A percentile compares a stretch with the other conserved stretches of the same genome.
Evolutionary conservation across 1,140 invertebrate genomes (phyloP).

Genomic region (Cherax destructor): DNA sequence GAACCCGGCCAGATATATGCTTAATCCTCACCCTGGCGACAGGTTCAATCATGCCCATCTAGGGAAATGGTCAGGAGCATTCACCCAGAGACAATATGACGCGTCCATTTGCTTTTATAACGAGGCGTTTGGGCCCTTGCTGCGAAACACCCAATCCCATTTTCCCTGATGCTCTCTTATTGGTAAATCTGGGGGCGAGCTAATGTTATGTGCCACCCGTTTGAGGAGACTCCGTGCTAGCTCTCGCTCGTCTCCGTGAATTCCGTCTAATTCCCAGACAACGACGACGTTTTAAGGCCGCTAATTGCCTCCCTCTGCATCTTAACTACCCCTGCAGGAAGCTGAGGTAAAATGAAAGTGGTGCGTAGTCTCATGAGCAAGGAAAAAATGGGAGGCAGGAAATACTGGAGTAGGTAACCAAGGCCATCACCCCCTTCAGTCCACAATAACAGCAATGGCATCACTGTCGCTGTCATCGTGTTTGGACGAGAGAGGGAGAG

Average conservation of each 20-base stretch:
- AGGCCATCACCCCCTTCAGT: conserved; percentile 15
- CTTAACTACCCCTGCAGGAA: not conserved
- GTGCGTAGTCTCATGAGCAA: not conserved
- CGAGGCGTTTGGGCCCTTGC: conserved; percentile 24
- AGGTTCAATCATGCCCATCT: conserved; percentile 31
- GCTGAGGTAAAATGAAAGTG: not conserved
- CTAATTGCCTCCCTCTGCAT: no score
- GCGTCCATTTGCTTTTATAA: not conserved
- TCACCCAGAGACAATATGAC: conserved; percentile 19
- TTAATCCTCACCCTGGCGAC: conserved; percentile 15
- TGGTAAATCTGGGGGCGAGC: conserved; percentile 68
- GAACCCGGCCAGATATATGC: conserved; percentile 15
- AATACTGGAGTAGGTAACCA: not conserved
- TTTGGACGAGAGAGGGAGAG: not conserved
- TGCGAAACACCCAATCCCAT: conserved; percentile 62
- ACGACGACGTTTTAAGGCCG: not conserved
- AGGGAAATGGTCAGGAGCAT: conserved; percentile 3
- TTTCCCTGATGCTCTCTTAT: conserved; percentile 68
- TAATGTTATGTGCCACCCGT: conserved; percentile 69
- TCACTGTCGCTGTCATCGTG: conserved; percentile 54
- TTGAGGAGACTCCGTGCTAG: conserved; percentile 49
- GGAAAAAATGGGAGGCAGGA: not conserved
- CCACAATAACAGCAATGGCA: conserved; percentile 49
- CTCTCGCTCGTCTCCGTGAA: conserved; percentile 3
- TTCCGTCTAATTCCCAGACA: not conserved